Percentiles rank a stretch among this genome's conserved stretches.
Evolutionary conservation across 2,797 vertebrate genomes (phyloP).

Genomic region (Poecilia gillii): DNA sequence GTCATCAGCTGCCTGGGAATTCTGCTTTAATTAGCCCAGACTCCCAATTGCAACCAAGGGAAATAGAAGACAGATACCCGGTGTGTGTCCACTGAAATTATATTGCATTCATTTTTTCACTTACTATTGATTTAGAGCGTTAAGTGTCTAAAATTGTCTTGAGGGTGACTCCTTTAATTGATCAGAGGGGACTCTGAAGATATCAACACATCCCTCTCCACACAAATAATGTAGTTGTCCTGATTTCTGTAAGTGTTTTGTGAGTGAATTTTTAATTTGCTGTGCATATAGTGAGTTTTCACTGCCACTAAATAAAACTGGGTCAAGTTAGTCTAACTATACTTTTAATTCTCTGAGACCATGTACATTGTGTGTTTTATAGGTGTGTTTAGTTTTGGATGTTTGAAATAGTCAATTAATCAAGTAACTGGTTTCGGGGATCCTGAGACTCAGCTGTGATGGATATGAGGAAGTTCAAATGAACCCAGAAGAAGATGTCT

Average conservation of each 20-base stretch:
- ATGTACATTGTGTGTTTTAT: neutral
- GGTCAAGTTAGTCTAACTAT: neutral
- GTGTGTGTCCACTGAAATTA: constrained; percentile 42
- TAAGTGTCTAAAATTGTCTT: constrained; percentile 51
- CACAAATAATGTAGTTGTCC: neutral
- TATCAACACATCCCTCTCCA: constrained; percentile 47
- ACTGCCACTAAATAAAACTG: neutral
- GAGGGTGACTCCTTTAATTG: constrained; percentile 71
- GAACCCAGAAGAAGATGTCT: neutral
- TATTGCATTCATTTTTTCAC: constrained; percentile 33
- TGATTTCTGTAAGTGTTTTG: neutral
- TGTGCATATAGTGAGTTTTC: neutral
- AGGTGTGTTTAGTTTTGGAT: neutral
- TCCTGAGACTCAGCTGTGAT: neutral
- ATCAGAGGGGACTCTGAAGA: constrained; percentile 49
- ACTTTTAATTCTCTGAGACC: neutral
- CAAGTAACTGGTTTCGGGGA: neutral
- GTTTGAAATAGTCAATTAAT: neutral
- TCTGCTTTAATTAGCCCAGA: constrained; percentile 73
- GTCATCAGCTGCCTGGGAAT: constrained; percentile 61
- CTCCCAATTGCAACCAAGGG: constrained; percentile 59
- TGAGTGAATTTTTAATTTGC: neutral
- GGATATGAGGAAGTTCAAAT: neutral
- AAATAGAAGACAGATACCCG: constrained; percentile 35
- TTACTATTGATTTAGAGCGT: constrained; percentile 47